Evolutionary conservation across 2,888 invertebrate genomes (phyloP).

Genomic region (Spicauda simplicius): DNA sequence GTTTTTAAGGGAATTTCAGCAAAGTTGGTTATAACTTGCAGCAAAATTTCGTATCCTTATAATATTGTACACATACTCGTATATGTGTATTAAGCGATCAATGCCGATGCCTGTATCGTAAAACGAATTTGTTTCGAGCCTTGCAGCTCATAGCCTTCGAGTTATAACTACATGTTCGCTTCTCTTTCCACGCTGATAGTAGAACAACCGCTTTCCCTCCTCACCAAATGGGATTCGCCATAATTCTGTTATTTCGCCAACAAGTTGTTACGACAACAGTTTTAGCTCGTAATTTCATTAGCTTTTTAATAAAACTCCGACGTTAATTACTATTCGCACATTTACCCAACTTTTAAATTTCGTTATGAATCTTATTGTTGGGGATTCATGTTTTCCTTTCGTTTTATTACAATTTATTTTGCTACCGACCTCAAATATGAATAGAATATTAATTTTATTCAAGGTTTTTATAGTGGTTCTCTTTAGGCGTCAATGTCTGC

Average conservation of each 20-base stretch:
- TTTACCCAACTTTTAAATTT: slow-evolving; percentile 28
- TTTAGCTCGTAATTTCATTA: slow-evolving; percentile 53
- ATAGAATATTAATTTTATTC: neutral
- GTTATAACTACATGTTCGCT: neutral
- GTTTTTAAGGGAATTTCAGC: no score
- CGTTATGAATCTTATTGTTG: slow-evolving; percentile 19
- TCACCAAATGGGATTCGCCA: slow-evolving; percentile 74
- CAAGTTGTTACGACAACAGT: slow-evolving; percentile 67
- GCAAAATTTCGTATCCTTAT: no score
- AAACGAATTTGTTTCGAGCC: no score
- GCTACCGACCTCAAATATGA: slow-evolving; percentile 1
- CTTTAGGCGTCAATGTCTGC: neutral
- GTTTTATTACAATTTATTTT: slow-evolving; percentile 12
- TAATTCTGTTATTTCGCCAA: slow-evolving; percentile 75
- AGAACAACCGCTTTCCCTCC: slow-evolving; percentile 71
- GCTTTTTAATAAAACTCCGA: slow-evolving; percentile 46
- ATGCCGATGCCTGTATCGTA: no score
- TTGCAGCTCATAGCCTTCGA: no score
- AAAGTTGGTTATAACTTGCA: no score
- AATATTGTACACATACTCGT: no score
- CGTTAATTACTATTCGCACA: slow-evolving; percentile 44
- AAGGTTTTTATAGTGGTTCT: neutral
- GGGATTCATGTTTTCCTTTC: slow-evolving; percentile 5
- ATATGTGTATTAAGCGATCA: no score
- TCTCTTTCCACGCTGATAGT: slow-evolving; percentile 57